These are phyloP conservation scores for Pandemis corylana DNA, from an alignment of 2,888 invertebrate species.

Conservation along the genomic window DNA sequence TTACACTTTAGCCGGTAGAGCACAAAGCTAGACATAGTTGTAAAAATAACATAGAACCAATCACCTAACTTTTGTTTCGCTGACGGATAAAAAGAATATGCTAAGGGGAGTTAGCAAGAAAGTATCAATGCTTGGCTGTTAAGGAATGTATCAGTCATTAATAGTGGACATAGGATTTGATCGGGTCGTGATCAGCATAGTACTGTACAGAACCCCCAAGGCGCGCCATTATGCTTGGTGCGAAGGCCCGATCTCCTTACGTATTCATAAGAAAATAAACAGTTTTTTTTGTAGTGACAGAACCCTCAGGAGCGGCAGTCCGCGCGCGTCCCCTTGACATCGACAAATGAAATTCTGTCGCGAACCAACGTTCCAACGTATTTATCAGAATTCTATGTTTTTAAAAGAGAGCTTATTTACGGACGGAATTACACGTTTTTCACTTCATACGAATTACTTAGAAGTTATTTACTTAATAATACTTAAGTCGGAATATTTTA, in stretches of 20 bases:
- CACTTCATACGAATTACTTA: not conserved
- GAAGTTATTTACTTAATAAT: not conserved
- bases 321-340: slow-evolving; percentile 29
- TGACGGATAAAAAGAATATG: too few species aligned
- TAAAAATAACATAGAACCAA: too few species aligned
- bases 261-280: slow-evolving; percentile 16
- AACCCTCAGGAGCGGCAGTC: slow-evolving; percentile 20
- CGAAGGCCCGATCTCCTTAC: slow-evolving; percentile 2
- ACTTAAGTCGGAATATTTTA: not conserved
- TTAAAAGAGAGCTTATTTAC: slow-evolving; percentile 35
- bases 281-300: slow-evolving; percentile 15
- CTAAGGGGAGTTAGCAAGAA: too few species aligned
- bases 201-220: not conserved
- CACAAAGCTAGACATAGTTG: too few species aligned
- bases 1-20: too few species aligned
- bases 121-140: not conserved
- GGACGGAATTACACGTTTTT: slow-evolving; percentile 9
- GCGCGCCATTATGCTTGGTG: not conserved
- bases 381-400: slow-evolving; percentile 36
- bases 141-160: too few species aligned
- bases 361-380: slow-evolving; percentile 22
- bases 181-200: not conserved
- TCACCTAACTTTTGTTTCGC: too few species aligned
- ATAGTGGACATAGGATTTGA: not conserved
- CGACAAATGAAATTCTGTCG: slow-evolving; percentile 41